Evolutionary conservation across 2,888 invertebrate species (phyloP), one percentile per base, ranked within the genome.

Genomic region (Anthophora plumipes): DNA sequence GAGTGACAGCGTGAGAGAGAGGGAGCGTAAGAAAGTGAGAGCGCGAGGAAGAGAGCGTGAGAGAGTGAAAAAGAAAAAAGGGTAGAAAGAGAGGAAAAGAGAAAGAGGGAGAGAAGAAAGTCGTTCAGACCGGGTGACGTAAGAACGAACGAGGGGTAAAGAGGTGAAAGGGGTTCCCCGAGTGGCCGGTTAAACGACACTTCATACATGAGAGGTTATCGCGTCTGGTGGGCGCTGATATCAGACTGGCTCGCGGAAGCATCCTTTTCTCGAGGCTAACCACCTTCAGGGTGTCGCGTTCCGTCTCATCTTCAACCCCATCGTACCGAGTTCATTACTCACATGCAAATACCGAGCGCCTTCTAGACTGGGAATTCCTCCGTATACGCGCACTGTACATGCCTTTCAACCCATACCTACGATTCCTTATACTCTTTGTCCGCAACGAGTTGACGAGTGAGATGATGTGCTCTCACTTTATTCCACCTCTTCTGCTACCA

Each of bases 171-270:
- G 77, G 71, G 61, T 48, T 69, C 60, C 61, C 70, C 67, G 80
- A 82, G 80, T 83, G 80, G 86, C 80, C 72, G 82, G 82, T 83
- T 88, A 89, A 89, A 86, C 88, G 89, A 89, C 88, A 80, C 88
- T 89, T 89, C 85, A 87, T 89, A 86, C 87, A 84, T 77, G 86
- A 87, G 86, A 86, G 88, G 89, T 89, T 90, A 89, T 90, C 90
- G 89, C 87, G 91, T 85, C 88, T 90, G 90, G 80, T 83, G 81
- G 77, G 83, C 81, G 85, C 85, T 89, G 90, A 90, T 90, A 90
- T 80, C 84, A 72, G 79, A 72, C 73, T 60, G 83, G 72, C 68
- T 81, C 77, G 60, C 73, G 77, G 50, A 57, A 71, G 69, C 68
- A 50, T 67, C 76, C 55, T 63, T 79, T 69, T 20, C 72, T 52